Conservation (phyloP, 2,888 invertebrate species). For the Eristalis intricaria region DNA sequence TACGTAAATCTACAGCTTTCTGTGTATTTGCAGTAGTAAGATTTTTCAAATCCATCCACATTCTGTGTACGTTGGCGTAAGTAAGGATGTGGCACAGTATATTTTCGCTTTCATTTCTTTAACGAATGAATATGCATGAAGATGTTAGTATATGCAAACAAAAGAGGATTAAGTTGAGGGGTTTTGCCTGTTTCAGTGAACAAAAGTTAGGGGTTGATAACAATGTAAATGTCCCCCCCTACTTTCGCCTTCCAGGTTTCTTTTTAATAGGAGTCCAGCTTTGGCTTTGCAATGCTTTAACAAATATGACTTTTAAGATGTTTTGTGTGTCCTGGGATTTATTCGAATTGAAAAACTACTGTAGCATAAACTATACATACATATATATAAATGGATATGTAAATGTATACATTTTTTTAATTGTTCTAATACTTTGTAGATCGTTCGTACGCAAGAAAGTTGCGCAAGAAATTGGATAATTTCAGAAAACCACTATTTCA, state of each 20-base stretch:
- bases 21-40: background rate
- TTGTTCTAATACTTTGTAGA: no score
- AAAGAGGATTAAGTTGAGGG: slow-evolving; percentile 47
- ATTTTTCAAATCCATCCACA: slow-evolving; percentile 19
- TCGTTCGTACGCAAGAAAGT: no score
- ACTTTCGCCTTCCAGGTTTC: background rate
- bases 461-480: no score
- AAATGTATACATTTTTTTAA: background rate
- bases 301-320: slow-evolving; percentile 22
- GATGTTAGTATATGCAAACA: slow-evolving; percentile 52
- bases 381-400: background rate
- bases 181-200: slow-evolving; percentile 23
- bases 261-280: slow-evolving; percentile 29
- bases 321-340: slow-evolving; percentile 25
- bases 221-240: slow-evolving; percentile 42
- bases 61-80: background rate
- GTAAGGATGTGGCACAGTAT: background rate
- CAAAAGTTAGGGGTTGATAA: slow-evolving; percentile 52
- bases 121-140: slow-evolving; percentile 55
- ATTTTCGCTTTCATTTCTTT: background rate
- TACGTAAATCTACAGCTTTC: background rate
- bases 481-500: no score
- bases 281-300: slow-evolving; percentile 53
- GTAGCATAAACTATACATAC: background rate
- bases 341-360: background rate